Evolutionary conservation across 2,797 vertebrate species (phyloP).

Genomic region (Clarias fuscus): DNA sequence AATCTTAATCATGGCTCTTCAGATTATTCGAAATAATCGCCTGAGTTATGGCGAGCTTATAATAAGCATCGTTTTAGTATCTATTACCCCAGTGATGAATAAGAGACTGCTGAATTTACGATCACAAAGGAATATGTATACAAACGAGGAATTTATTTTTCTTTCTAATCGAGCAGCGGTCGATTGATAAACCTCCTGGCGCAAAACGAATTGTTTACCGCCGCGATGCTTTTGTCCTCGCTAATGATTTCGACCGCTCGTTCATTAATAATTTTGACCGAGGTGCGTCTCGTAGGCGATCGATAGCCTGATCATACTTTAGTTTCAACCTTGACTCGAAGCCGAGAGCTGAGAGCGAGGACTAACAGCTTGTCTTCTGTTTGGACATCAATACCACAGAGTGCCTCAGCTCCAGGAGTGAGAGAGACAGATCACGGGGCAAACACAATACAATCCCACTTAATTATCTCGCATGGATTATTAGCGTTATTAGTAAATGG

Average conservation of each 20-base stretch:
- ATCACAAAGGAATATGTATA: background rate
- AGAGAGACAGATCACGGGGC: background rate
- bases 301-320: constrained; percentile 59
- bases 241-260: constrained; percentile 54
- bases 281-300: constrained; percentile 66
- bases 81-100: background rate
- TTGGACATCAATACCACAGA: constrained; percentile 33
- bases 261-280: constrained; percentile 64
- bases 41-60: background rate
- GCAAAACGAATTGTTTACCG: constrained; percentile 32
- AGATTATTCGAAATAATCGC: background rate
- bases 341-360: constrained; percentile 42
- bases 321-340: constrained; percentile 56
- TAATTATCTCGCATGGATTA: constrained; percentile 35
- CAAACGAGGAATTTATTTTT: background rate
- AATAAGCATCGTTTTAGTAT: constrained; percentile 2
- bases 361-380: constrained; percentile 30
- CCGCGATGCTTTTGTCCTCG: constrained; percentile 34
- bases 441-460: constrained; percentile 16
- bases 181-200: constrained; percentile 47
- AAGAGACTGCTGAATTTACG: background rate
- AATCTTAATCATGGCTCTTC: background rate
- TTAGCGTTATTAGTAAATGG: constrained; percentile 39
- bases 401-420: constrained; percentile 5
- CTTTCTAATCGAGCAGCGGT: constrained; percentile 34